Base-by-base conservation (phyloP, 1,140 invertebrate species). In the Melitaea cinxia region DNA sequence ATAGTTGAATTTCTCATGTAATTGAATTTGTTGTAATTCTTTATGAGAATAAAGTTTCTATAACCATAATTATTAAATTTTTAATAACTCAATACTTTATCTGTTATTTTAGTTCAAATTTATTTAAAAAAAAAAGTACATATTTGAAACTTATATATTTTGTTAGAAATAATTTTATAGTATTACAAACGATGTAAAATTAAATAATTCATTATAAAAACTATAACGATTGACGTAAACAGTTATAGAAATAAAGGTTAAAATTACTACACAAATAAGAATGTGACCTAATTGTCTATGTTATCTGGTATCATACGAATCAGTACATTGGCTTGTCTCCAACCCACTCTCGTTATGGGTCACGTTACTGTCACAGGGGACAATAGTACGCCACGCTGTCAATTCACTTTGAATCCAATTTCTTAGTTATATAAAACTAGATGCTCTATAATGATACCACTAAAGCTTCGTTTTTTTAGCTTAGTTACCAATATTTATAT, bases 351-450 rank as follows among this genome's bases (percentile, higher is more conserved):
- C 37, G 28, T 28, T 57, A 14, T 50, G 54, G 54, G 54, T 65
- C 62, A 65, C 62, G 19, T 56, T 15, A 42, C 52, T 45, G 57
- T 61, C 59, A 54, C 53, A 14, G 45, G 45, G 54, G 54, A 65
- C 62, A 50, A 39, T 39, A 52, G 23, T n/a, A n/a, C 21, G 42
- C 52, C 54, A 52, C 54, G 54, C 39, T 55, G 37, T 65, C 54
- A 65, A 57, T 54, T 65, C 28, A 24, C 21, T 57, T 35, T 57
- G 26, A 65, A 65, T 57, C 42, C 62, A 57, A 57, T 57, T 57
- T 57, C 54, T 50, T 56, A 63, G 61, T 39, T 56, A 24, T 56
- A 63, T 23, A 47, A 39, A n/a, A n/a, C 58, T 17, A 39, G 37
- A 7, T 2, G 2, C 37, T n/a, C n/a, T n/a, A n/a, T n/a, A n/a